Conservation (phyloP, 2,113 vertebrate species). For the Camelus dromedarius region DNA sequence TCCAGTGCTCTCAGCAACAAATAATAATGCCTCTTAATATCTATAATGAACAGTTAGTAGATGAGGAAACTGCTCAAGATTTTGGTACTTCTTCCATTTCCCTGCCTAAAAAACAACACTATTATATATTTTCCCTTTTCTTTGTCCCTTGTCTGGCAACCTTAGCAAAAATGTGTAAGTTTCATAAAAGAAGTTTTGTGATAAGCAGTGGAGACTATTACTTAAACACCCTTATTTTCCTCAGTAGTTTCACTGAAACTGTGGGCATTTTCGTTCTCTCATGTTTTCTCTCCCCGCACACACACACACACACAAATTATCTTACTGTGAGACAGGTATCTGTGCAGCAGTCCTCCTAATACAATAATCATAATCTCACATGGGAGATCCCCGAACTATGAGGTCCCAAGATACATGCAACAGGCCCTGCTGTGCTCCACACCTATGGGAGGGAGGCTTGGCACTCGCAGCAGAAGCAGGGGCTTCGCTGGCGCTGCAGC, state of each 20-base stretch:
- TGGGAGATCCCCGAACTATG: not conserved
- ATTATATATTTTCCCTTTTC: not conserved
- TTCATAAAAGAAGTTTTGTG: constrained; percentile 25
- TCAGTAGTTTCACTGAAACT: constrained; percentile 12
- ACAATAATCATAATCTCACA: not conserved
- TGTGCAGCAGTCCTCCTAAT: not conserved
- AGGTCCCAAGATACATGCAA: not conserved
- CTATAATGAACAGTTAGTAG: not conserved
- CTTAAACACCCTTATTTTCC: constrained; percentile 14
- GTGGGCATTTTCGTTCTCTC: not conserved
- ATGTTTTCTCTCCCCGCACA: not conserved
- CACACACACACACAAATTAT: not conserved
- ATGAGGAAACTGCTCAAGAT: not conserved
- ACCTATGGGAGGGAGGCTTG: not conserved
- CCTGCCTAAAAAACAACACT: not conserved
- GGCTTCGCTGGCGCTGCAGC: not conserved
- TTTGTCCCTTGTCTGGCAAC: not conserved
- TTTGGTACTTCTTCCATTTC: constrained; percentile 43
- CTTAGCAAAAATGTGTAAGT: not conserved
- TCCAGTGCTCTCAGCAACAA: not conserved
- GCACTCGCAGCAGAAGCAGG: not conserved
- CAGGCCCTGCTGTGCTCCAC: not conserved
- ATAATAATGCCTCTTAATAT: not conserved
- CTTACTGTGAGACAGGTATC: not conserved
- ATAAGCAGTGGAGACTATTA: not conserved